Conservation (phyloP, 2,888 invertebrate species). For the Drosophila niveifrons region DNA sequence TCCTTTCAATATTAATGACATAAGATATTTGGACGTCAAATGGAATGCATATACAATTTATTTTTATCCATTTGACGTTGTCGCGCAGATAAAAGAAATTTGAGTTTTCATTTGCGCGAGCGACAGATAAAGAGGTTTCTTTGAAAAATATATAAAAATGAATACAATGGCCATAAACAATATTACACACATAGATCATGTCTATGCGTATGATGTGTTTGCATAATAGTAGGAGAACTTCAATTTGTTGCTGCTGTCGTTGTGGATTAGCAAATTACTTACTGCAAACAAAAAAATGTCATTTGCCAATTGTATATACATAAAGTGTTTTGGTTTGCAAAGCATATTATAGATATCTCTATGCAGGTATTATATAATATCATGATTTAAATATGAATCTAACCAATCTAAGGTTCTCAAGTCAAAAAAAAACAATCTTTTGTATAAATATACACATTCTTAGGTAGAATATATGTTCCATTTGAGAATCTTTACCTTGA, state of each 20-base stretch:
- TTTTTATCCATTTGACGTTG: conserved; percentile 60
- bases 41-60: conserved; percentile 53
- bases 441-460: no score
- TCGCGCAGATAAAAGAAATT: conserved; percentile 70
- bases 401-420: no score
- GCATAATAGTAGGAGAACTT: conserved; percentile 1
- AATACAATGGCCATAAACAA: conserved; percentile 48
- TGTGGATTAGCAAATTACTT: conserved; percentile 18
- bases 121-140: conserved; percentile 52
- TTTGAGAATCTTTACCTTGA: no score
- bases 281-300: conserved; percentile 16
- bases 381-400: not conserved
- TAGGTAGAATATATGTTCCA: no score
- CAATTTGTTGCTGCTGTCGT: conserved; percentile 15
- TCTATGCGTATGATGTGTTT: not conserved
- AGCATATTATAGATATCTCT: conserved; percentile 8
- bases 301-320: conserved; percentile 3
- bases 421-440: no score
- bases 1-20: conserved; percentile 43
- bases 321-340: conserved; percentile 16
- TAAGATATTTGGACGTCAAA: conserved; percentile 31
- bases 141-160: conserved; percentile 52
- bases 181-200: conserved; percentile 1
- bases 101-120: conserved; percentile 53
- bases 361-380: not conserved